Evolutionary conservation across 1,140 invertebrate genomes (phyloP), one percentile per base, ranked within the genome.

Genomic region (Cepaea nemoralis): DNA sequence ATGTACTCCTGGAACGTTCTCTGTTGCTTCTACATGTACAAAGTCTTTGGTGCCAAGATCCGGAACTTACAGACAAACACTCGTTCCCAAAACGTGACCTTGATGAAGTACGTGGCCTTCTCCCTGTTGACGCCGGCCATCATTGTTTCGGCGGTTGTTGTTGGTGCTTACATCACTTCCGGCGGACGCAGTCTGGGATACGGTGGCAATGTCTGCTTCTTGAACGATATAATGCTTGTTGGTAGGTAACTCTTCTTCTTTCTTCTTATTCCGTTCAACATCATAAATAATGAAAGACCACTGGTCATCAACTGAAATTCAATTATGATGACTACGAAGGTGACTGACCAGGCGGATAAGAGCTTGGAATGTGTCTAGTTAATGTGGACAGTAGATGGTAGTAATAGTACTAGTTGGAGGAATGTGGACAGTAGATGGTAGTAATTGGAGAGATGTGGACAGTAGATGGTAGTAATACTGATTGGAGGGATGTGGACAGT

Each of bases 21-120:
- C 42, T 80, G 78, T 35, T 71, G 66, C 33, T 80, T 70, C 27
- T 33, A 70, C 39, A 79, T 79, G 77, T 67, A 42, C 40, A 79
- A 45, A 48, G 63, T 79, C 22, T 79, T 79, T 27, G 31, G 5
- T 1, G 73, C 73, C 73, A 75, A 75, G 27, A 75, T 45, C 33
- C 39, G 73, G 1, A 70, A n/a, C 35, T 70, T 45, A 24, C 2
- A 35, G 6, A 48, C 27, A 5, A 50, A 1, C 1, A 6, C 73
- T 24, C 35, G 42, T 8, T 3, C 42, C 39, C 1, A 31, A n/a
- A 75, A 1, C 35, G 22, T 55, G n/a, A 1, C 24, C 1, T 5
- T 75, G 3, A 55, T 45, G 2, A 45, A 42, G 45, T 50, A 35
- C 22, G 35, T 35, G 16, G 8, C 12, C 1, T 55, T 48, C n/a